Evolutionary conservation across 2,113 vertebrate species (phyloP).

Genomic region (Cranoglanis bouderius): DNA sequence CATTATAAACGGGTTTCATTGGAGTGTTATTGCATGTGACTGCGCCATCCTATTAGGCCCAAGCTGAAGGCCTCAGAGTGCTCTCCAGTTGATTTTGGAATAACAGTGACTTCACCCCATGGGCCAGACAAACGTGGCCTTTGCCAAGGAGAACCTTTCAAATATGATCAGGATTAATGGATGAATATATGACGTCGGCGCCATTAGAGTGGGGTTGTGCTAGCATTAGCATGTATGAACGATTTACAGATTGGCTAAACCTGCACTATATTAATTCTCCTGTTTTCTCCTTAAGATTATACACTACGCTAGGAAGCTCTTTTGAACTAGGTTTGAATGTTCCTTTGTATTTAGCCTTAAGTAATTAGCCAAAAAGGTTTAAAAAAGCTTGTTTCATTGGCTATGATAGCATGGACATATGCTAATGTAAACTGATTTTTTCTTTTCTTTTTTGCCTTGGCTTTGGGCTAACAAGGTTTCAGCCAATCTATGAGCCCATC

Average conservation of each 20-base stretch:
- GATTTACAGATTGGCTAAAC: neutral
- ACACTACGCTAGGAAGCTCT: neutral
- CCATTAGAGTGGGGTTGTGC: neutral
- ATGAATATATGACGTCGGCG: slow-evolving; percentile 9
- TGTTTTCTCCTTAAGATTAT: neutral
- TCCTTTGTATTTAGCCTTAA: neutral
- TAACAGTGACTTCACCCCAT: slow-evolving; percentile 56
- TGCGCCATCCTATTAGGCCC: slow-evolving; percentile 49
- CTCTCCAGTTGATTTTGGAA: slow-evolving; percentile 49
- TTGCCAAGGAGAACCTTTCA: slow-evolving; percentile 42
- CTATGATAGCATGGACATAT: neutral
- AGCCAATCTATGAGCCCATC: neutral
- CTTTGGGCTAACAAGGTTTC: slow-evolving; percentile 28
- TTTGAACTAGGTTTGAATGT: neutral
- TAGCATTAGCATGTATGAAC: slow-evolving; percentile 14
- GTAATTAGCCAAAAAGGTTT: neutral
- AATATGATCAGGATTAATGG: slow-evolving; percentile 41
- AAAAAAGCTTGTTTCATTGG: neutral
- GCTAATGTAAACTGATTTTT: neutral
- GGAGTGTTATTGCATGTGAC: slow-evolving; percentile 53
- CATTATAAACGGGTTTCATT: slow-evolving; percentile 33
- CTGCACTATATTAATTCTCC: neutral
- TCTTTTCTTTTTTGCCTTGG: neutral
- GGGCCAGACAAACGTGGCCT: slow-evolving; percentile 4
- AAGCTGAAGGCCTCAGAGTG: slow-evolving; percentile 17